Base-by-base conservation (phyloP, 2,113 vertebrate species). In the Hepsetus odoe region DNA sequence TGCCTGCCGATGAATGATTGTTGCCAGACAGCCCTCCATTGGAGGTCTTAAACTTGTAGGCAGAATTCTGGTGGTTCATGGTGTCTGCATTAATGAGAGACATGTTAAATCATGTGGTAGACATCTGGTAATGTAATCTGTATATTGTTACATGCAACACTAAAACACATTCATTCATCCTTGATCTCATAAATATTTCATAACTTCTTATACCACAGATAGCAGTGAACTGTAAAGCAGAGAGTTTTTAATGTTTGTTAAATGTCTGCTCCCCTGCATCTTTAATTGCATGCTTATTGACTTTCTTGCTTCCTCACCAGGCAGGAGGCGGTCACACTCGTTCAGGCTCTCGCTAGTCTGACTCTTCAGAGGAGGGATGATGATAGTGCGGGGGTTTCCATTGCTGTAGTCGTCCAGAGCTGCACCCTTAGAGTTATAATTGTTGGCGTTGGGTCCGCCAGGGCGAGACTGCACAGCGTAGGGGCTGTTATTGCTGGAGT, bases 401-500 rank as follows among this genome's bases (percentile, higher is more conserved):
- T 93, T 90, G 89, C 95, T 95, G 88, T 95, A 96, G 79, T 90
- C 93, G 82, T 97, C 96, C 87, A 95, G 91, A 82, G 93, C 89
- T 84, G 91, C 89, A 73, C 91, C 95, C 92, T 97, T 98, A 80
- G 91, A 91, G 86, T 98, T 95, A 0, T 94, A 94, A 90, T 85
- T 62, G 56, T 85, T 84, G 59, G 65, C 74, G 10, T 92, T 92
- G 74, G 82, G 90, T 83, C 90, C 88, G 66, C 88, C 88, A 4
- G 90, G 5, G 0, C 95, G 93, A 10, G 94, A 93, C 42, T 94
- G 94, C 86, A 95, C 73, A 0, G 94, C 86, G 2, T 96, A 98
- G 32, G 98, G 97, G 87, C 97, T 98, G 92, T 94, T 96, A 94
- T 94, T 94, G 90, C 94, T 96, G 83, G 96, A 97, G 85, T 98